These are phyloP conservation scores for Mythimna albipuncta DNA, from an alignment of 2,888 invertebrate genomes.

Conservation along the genomic window DNA sequence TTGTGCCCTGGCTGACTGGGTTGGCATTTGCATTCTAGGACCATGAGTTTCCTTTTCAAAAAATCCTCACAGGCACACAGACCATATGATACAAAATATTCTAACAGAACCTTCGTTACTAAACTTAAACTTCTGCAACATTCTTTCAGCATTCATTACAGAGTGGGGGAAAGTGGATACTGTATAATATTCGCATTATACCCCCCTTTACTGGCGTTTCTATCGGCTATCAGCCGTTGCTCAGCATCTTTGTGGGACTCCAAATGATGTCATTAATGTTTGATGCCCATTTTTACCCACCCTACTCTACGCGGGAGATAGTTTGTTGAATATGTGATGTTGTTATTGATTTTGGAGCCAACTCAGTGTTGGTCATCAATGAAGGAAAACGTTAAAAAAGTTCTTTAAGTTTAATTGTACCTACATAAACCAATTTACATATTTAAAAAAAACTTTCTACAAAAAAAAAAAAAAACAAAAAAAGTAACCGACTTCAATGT, in stretches of 20 bases:
- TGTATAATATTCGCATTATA: conserved; percentile 89
- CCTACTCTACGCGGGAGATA: conserved; percentile 69
- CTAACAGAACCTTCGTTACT: neutral
- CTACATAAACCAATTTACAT: too few relatives aligned
- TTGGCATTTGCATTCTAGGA: too few relatives aligned
- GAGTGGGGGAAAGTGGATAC: conserved; percentile 74
- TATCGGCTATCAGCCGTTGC: conserved; percentile 86
- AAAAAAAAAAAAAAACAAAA: too few relatives aligned
- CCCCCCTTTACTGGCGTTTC: conserved; percentile 80
- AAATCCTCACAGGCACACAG: too few relatives aligned
- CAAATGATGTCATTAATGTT: conserved; percentile 88
- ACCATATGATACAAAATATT: neutral
- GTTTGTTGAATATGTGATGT: conserved; percentile 81
- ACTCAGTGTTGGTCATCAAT: neutral
- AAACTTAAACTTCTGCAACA: conserved; percentile 57
- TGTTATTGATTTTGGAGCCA: conserved; percentile 74
- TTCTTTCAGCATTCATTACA: conserved; percentile 53
- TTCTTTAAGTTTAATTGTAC: neutral
- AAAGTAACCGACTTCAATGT: too few relatives aligned
- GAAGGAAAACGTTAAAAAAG: neutral
- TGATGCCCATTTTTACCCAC: conserved; percentile 80
- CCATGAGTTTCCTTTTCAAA: too few relatives aligned
- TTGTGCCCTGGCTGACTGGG: too few relatives aligned
- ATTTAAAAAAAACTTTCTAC: too few relatives aligned
- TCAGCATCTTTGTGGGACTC: conserved; percentile 86